Evolutionary conservation across 2,888 invertebrate genomes (phyloP), one percentile per base, ranked within the genome.

Genomic region (Doris montereyensis): DNA sequence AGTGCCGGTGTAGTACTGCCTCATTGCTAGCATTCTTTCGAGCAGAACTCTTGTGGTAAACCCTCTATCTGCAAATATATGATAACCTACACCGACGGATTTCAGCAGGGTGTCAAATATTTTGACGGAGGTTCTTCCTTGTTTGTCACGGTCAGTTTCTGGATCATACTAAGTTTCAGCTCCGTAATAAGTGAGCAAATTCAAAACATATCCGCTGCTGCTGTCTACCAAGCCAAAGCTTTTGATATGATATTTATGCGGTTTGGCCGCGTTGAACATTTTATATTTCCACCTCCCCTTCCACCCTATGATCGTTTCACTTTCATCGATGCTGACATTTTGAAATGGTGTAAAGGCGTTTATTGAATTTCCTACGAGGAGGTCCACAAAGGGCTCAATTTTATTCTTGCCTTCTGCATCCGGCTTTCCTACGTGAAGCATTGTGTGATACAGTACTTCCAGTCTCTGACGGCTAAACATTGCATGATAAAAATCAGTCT

Each of bases 141-240:
- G 17, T 2, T 13, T 24, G 26, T 67, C 67, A 3, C 10, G 3
- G 67, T 67, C 67, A n/a, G 24, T 5, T 60, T n/a, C 24, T 28
- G 67, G 67, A 26, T 67, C 67, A 26, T 67, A 67, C 2, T 26
- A 67, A n/a, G 28, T 67, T 21, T 67, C 28, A 26, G 8, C 17
- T 67, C 67, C 67, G 30, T 67, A 67, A 67, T 67, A 67, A 24
- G 67, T 67, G 2, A 67, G 30, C 17, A 67, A 13, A 28, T 67
- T 67, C 30, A 67, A 30, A 30, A 67, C 67, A 28, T n/a, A 67
- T 3, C 67, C 62, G 5, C 28, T 67, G 24, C 28, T 30, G 30
- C 67, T 67, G 28, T 67, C 67, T 13, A 67, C 28, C 30, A 67
- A 67, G 28, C 67, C 67, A 67, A 67, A 67, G 28, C 67, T 67